Percentiles rank a stretch among this genome's conserved stretches.
These are phyloP conservation scores for Halcyon leucocephala DNA, from an alignment of 2,797 vertebrate genomes.

Conservation along the genomic window DNA sequence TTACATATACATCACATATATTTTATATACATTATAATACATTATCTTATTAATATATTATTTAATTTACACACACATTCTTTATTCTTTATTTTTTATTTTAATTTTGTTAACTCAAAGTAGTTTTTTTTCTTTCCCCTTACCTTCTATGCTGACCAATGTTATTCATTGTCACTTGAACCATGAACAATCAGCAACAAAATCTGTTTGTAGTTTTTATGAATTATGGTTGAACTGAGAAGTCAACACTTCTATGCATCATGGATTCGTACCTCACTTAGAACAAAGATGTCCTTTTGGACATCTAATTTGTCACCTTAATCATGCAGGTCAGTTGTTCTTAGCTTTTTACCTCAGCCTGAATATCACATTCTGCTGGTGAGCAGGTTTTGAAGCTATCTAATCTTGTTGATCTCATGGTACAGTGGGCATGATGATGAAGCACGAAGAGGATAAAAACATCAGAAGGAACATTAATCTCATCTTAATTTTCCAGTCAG, in stretches of 20 bases:
- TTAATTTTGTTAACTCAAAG: not conserved
- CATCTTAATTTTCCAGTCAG: constrained; percentile 53
- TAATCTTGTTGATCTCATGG: constrained; percentile 65
- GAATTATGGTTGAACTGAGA: not conserved
- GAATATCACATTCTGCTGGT: not conserved
- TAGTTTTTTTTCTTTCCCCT: not conserved
- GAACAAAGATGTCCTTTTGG: not conserved
- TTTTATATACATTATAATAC: not conserved
- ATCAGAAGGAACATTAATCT: constrained; percentile 56
- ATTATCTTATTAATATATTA: not conserved
- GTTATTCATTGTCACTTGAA: not conserved
- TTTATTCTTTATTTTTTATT: not conserved
- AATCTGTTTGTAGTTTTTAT: not conserved
- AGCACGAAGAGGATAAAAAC: constrained; percentile 51
- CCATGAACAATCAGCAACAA: not conserved
- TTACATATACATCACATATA: not conserved
- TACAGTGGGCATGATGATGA: constrained; percentile 49
- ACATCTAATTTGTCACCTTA: not conserved
- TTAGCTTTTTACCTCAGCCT: not conserved
- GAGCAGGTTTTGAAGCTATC: constrained; percentile 25
- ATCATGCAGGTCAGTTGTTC: constrained; percentile 36
- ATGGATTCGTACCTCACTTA: not conserved
- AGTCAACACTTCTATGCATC: not conserved
- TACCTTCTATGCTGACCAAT: not conserved
- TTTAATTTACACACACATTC: too few relatives aligned